phyloP scores from a whole-genome alignment of 2,113 vertebrate species.

The Zootoca vivipara region DNA sequence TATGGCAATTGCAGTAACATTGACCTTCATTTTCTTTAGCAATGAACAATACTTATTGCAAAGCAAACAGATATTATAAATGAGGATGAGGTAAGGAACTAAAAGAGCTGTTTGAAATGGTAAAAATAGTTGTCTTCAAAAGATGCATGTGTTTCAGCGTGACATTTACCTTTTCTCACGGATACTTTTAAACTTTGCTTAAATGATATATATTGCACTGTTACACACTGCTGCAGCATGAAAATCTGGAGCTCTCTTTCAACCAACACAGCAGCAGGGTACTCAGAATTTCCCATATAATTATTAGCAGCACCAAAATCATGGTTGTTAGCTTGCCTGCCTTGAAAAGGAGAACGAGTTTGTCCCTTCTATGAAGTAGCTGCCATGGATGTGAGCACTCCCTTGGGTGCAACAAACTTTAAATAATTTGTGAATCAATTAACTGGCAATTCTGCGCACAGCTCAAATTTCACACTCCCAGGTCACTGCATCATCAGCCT shows the following conservation, averaged over 20 bases:
- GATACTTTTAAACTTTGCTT: constrained; percentile 12
- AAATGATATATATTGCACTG: neutral
- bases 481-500: constrained; percentile 89
- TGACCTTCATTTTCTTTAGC: constrained; percentile 22
- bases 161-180: constrained; percentile 19
- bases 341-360: constrained; percentile 76
- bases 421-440: constrained; percentile 99
- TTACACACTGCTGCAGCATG: neutral
- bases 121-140: constrained; percentile 33
- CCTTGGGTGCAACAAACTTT: constrained; percentile 92
- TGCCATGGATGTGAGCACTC: constrained; percentile 86
- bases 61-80: constrained; percentile 44
- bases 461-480: constrained; percentile 90
- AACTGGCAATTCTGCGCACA: constrained; percentile 91
- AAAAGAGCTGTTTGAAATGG: constrained; percentile 23
- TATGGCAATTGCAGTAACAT: constrained; percentile 40
- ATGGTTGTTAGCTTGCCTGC: constrained; percentile 77
- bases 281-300: constrained; percentile 44
- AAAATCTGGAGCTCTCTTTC: constrained; percentile 11
- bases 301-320: constrained; percentile 59
- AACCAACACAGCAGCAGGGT: neutral
- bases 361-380: constrained; percentile 85
- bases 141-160: neutral
- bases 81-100: neutral
- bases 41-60: constrained; percentile 35